Percentiles rank a stretch among this genome's conserved stretches.
These are phyloP conservation scores for Cololabis saira DNA, from an alignment of 2,113 vertebrate genomes.

Conservation along the genomic window DNA sequence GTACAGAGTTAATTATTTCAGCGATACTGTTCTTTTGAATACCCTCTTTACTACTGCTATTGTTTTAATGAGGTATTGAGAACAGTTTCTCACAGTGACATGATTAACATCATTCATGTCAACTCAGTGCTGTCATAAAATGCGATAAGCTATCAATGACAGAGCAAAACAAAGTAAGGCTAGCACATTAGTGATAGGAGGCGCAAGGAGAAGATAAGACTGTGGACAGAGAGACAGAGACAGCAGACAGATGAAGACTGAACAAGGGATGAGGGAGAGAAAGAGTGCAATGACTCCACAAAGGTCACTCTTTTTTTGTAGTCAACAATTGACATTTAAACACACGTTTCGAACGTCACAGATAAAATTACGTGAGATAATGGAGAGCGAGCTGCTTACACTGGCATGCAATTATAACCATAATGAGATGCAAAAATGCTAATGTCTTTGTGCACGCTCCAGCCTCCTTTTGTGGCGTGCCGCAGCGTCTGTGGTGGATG, in stretches of 20 bases:
- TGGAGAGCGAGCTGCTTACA: conserved; percentile 86
- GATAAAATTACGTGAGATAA: conserved; percentile 94
- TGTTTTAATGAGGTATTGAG: conserved; percentile 53
- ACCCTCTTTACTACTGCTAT: conserved; percentile 25
- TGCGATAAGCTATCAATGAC: conserved; percentile 22
- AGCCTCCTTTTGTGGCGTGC: conserved; percentile 91
- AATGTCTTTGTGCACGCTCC: conserved; percentile 88
- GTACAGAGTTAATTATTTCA: neutral
- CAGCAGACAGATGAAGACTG: conserved; percentile 36
- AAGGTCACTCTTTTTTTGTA: conserved; percentile 94
- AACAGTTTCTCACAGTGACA: conserved; percentile 53
- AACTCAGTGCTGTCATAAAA: conserved; percentile 35
- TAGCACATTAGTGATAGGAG: conserved; percentile 27
- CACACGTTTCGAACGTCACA: conserved; percentile 90
- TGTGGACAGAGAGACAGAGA: conserved; percentile 8
- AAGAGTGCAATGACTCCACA: conserved; percentile 82
- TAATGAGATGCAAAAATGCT: conserved; percentile 99
- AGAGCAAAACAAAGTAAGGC: conserved; percentile 26
- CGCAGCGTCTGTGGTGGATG: conserved; percentile 85
- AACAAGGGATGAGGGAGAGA: conserved; percentile 42
- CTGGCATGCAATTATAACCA: conserved; percentile 91
- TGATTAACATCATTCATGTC: conserved; percentile 44
- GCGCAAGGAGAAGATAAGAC: conserved; percentile 30
- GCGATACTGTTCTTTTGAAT: conserved; percentile 5
- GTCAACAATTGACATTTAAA: conserved; percentile 98